phyloP scores from a whole-genome alignment of 2,797 vertebrate genomes.

The Poecilia gillii region DNA sequence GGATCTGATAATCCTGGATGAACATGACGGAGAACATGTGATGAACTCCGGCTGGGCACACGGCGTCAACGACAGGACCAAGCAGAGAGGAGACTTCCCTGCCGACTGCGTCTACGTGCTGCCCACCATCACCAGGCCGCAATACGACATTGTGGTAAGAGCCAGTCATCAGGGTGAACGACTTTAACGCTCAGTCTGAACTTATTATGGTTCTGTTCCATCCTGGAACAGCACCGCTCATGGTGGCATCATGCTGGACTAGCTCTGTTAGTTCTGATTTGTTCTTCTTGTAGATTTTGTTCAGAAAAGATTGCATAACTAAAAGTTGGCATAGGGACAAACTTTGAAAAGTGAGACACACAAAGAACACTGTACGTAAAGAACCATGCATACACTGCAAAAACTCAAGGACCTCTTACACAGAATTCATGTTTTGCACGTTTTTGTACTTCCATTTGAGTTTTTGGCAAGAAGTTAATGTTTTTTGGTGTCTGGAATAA shows the following conservation, averaged over 20 bases:
- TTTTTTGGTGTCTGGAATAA: too few species aligned
- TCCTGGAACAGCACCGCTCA: too few species aligned
- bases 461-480: too few species aligned
- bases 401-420: too few species aligned
- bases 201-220: background rate
- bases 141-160: constrained; percentile 89
- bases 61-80: constrained; percentile 91
- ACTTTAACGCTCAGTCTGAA: background rate
- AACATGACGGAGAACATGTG: constrained; percentile 89
- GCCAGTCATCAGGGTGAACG: background rate
- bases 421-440: too few species aligned
- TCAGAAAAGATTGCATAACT: background rate
- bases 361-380: too few species aligned
- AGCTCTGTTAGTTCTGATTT: background rate
- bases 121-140: constrained; percentile 89
- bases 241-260: too few species aligned
- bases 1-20: constrained; percentile 93
- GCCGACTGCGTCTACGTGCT: constrained; percentile 93
- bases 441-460: too few species aligned
- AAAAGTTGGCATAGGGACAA: too few species aligned
- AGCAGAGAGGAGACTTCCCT: constrained; percentile 93
- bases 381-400: too few species aligned
- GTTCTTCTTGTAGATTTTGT: background rate
- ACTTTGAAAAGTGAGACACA: too few species aligned
- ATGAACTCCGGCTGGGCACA: constrained; percentile 94